Evolutionary conservation across 1,140 invertebrate genomes (phyloP), one percentile per base, ranked within the genome.

Genomic region (Cydia amplana): DNA sequence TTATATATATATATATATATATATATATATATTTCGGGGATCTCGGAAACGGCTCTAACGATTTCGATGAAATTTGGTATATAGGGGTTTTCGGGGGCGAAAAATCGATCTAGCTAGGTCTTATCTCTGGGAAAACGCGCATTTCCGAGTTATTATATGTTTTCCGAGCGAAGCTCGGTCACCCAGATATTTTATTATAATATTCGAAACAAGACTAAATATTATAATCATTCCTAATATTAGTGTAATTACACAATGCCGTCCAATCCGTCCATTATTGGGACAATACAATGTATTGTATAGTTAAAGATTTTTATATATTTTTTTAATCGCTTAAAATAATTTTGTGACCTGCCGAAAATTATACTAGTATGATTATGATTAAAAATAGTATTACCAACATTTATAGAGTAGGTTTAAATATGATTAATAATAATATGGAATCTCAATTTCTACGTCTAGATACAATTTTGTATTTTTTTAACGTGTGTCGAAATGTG

Each of bases 251-350:
- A 49, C 14, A 16, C 16, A 4, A 49, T 51, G 49, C n/a, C 49
- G 49, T 51, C 49, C 49, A 51, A n/a, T n/a, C 10, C 55, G 55
- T 60, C 55, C 55, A 60, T 55, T 55, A 55, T 55, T 60, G 55
- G 7, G 51, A 18, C n/a, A 55, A 55, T 55, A 20, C 51, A 55
- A 55, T 46, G 43, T 55, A 55, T 60, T 60, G 1, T 60, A n/a
- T 60, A n/a, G 20, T 23, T n/a, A n/a, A 12, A 23, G 20, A 23
- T 60, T 60, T 60, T 60, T 60, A 14, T 51, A 18, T 18, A 60
- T 0, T 23, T 60, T 60, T 23, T 60, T 20, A 43, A 10, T 12
- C 10, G 43, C 43, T 14, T 46, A 16, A n/a, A n/a, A 46, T 16
- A 46, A 4, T 46, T 4, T 12, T 14, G 43, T 46, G 14, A 0